A percentile compares a stretch with the other conserved stretches of the same genome.
phyloP scores from a whole-genome alignment of 1,140 invertebrate species.

The Dysdera silvatica region DNA sequence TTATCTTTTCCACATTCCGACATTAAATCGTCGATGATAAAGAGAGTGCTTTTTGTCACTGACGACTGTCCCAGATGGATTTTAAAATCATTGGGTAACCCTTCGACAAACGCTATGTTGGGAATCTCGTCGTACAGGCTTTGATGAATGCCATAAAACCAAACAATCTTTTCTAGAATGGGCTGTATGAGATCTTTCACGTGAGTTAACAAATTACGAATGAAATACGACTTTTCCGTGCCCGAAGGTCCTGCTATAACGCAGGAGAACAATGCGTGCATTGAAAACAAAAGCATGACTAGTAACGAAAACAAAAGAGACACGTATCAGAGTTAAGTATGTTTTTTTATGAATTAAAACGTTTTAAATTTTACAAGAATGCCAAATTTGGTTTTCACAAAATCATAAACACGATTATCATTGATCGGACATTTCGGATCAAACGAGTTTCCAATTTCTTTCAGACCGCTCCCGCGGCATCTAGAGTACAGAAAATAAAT shows the following conservation, averaged over 20 bases:
- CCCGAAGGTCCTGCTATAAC: too few relatives aligned
- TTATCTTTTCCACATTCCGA: neutral
- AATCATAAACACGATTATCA: neutral
- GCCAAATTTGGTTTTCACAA: neutral
- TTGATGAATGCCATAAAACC: neutral
- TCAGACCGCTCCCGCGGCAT: neutral
- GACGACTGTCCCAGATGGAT: neutral
- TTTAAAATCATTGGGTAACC: neutral
- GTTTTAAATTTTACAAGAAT: neutral
- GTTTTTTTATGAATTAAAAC: too few relatives aligned
- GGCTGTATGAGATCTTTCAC: too few relatives aligned
- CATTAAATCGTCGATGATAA: constrained; percentile 8
- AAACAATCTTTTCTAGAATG: neutral
- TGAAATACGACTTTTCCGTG: too few relatives aligned
- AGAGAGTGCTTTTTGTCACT: neutral
- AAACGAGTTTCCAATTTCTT: neutral
- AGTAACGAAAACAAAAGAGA: too few relatives aligned
- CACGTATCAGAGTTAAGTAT: too few relatives aligned
- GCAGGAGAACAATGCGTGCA: too few relatives aligned
- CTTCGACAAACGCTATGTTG: neutral
- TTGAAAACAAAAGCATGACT: too few relatives aligned
- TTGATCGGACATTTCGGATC: neutral
- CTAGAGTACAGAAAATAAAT: neutral
- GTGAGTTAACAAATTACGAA: too few relatives aligned
- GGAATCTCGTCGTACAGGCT: neutral